These are phyloP conservation scores for Podargus strigoides DNA, from an alignment of 2,797 vertebrate species.

Conservation along the genomic window DNA sequence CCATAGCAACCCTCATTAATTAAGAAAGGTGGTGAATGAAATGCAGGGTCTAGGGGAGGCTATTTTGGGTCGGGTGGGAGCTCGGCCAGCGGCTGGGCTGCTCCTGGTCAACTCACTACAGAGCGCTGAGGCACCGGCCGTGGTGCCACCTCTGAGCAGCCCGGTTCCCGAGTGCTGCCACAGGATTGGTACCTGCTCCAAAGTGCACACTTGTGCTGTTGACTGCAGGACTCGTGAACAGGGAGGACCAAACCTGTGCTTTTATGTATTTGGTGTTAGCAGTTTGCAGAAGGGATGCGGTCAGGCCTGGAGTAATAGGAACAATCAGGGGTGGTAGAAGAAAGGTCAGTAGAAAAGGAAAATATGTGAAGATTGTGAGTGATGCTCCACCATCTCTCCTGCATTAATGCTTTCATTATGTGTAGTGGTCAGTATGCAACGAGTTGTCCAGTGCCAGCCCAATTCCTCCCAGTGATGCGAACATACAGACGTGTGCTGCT, in stretches of 20 bases:
- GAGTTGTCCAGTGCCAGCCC: no score
- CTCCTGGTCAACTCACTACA: accelerated
- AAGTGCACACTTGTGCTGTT: accelerated
- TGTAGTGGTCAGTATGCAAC: accelerated
- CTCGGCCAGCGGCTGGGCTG: accelerated
- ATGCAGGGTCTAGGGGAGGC: background rate
- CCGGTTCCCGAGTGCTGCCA: accelerated
- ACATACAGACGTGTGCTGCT: background rate
- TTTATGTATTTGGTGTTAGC: background rate
- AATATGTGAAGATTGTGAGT: accelerated
- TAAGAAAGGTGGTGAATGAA: background rate
- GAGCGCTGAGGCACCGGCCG: accelerated
- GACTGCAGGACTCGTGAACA: background rate
- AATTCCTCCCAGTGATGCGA: accelerated
- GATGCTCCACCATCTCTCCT: no score
- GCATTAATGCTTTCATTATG: background rate
- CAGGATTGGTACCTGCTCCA: accelerated
- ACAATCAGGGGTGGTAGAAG: background rate
- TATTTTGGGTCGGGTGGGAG: accelerated
- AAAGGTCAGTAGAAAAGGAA: background rate
- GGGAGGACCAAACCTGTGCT: no score
- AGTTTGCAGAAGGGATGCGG: background rate
- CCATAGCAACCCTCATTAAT: background rate
- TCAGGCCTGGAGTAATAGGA: background rate
- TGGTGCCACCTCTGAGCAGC: accelerated